Evolutionary conservation across 2,797 vertebrate species (phyloP), one percentile per base, ranked within the genome.

Genomic region (Anguilla pacifica): DNA sequence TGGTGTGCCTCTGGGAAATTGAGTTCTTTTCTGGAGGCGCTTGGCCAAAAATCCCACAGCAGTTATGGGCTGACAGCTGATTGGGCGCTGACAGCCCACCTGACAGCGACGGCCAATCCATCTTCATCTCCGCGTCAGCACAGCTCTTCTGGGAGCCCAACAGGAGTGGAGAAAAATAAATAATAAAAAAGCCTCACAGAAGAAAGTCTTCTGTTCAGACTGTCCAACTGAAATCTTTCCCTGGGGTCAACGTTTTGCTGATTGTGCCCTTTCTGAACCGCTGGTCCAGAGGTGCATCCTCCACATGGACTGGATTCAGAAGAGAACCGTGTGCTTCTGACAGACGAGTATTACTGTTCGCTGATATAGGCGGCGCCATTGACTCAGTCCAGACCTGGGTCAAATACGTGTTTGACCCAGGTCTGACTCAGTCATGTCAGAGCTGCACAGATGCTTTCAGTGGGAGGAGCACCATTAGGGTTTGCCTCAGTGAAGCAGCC

Each of bases 11-110:
- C 49, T 86, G 49, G 49, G 57, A 74, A 86, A 86, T 57, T 72
- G 85, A 86, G 82, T 83, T 84, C 81, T 35, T 88, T 86, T 22
- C 43, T 9, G 74, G 61, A 19, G 61, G 31, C 17, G 22, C 74
- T 31, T 39, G 57, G 67, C 22, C 51, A 46, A 55, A 53, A 86
- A 6, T 39, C n/a, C 72, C 74, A 82, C 39, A 86, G 46, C 61
- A 83, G 84, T 84, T 86, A 86, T 11, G 6, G 79, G 17, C 67
- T 84, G 79, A 86, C 61, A 88, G 57, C 55, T 53, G 59, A 74
- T 72, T 25, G 35, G 2, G 25, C 2, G 51, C 55, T 17, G n/a
- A 22, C 35, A 10, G 85, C 51, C 31, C 1, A 22, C 17, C 55
- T 28, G 53, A 46, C 83, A 9, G 61, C 10, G 25, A 22, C 55